Evolutionary conservation across 1,140 invertebrate genomes (phyloP).

Genomic region (Dinoponera quadriceps): DNA sequence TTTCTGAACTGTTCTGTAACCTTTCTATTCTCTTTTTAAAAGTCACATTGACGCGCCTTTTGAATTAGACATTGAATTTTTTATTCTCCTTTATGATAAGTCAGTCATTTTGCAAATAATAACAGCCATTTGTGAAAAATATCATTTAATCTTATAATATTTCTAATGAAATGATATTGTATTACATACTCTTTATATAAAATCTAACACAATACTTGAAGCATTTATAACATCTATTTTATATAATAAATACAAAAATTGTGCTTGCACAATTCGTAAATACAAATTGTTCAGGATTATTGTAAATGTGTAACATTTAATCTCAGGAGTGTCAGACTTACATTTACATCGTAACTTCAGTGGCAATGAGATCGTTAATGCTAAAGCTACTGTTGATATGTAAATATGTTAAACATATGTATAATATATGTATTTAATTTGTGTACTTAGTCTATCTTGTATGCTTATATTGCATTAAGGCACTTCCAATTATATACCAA

Average conservation of each 20-base stretch:
- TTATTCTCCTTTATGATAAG: not conserved
- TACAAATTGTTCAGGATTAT: conserved; percentile 26
- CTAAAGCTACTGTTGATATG: conserved; percentile 37
- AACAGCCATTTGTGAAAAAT: conserved; percentile 16
- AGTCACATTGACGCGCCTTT: too few relatives aligned
- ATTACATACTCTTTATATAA: not conserved
- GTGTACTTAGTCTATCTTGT: conserved; percentile 22
- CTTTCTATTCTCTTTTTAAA: too few relatives aligned
- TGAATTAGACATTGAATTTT: not conserved
- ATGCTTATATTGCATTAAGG: not conserved
- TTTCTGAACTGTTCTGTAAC: too few relatives aligned
- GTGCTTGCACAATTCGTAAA: conserved; percentile 22
- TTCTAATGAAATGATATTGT: conserved; percentile 3
- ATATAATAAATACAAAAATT: not conserved
- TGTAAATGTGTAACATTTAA: conserved; percentile 38
- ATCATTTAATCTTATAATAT: conserved; percentile 16
- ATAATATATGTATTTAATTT: conserved; percentile 22
- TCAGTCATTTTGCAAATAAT: not conserved
- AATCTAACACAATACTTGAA: conserved; percentile 22
- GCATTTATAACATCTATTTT: conserved; percentile 5
- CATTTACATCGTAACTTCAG: conserved; percentile 38
- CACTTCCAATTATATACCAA: not conserved
- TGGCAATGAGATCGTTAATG: conserved; percentile 69
- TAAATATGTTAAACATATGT: conserved; percentile 13
- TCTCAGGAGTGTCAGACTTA: conserved; percentile 53